Evolutionary conservation across 2,797 vertebrate genomes (phyloP), one percentile per base, ranked within the genome.

Genomic region (Sebastiscus tertius): DNA sequence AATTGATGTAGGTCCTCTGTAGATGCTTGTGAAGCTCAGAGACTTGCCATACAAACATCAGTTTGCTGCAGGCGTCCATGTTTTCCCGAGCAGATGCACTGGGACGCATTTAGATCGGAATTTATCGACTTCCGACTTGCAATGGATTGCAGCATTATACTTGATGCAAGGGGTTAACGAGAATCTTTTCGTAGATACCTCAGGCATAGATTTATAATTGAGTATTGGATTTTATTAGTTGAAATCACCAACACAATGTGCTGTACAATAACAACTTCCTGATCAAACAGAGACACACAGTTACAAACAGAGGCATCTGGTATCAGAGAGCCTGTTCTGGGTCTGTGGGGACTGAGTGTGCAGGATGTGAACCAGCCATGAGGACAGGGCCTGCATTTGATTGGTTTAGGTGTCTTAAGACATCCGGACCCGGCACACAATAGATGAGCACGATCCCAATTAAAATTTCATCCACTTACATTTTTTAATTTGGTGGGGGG

Each of bases 401-500:
- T 80, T 82, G 72, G 73, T 84, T 87, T 83, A 71, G 60, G 59
- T 86, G 63, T 79, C 71, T 87, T 39, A 72, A 72, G 68, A 79
- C n/a, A 72, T 81, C 75, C 67, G 72, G 79, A 70, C 56, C 16
- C 67, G 49, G 54, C 36, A 56, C 77, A 79, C 77, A 85, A 81
- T 49, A 84, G 67, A 87, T 77, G 67, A 89, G 81, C 78, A 66
- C 2, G 1, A 72, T 77, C 75, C 54, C 77, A 85, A 88, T 90
- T 82, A 87, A 89, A 87, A 78, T 87, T 73, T 86, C 42, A 90
- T 86, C 63, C 56, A 79, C 76, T 82, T 85, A 39, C 20, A 69
- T 87, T 86, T 87, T 84, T 74, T 80, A 14, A 74, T 81, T 83
- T n/a, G 20, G 18, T 34, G 9, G 22, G 18, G 10, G 14, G 20